phyloP scores from a whole-genome alignment of 1,140 invertebrate genomes.

The Campoletis sonorensis region DNA sequence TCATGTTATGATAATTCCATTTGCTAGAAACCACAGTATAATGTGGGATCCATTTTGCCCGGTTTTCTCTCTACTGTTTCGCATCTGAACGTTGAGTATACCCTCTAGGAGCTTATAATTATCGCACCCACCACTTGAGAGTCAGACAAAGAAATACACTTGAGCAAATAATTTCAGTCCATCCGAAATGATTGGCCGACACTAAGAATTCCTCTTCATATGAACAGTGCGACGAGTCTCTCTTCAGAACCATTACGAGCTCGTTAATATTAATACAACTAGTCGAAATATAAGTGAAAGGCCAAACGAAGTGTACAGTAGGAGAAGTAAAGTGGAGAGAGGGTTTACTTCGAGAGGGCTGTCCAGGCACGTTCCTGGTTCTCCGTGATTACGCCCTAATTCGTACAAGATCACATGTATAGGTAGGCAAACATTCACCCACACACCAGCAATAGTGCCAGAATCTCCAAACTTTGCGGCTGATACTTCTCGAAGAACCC shows the following conservation, averaged over 20 bases:
- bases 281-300: slow-evolving; percentile 20
- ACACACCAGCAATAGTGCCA: neutral
- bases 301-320: neutral
- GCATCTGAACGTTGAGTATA: neutral
- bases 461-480: neutral
- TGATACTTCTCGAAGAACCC: neutral
- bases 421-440: slow-evolving; percentile 13
- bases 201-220: neutral
- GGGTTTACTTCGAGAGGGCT: slow-evolving; percentile 34
- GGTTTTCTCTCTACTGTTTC: neutral
- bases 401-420: slow-evolving; percentile 24
- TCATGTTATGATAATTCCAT: slow-evolving; percentile 35
- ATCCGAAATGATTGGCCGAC: neutral
- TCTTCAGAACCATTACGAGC: slow-evolving; percentile 19
- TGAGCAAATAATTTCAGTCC: neutral
- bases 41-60: neutral
- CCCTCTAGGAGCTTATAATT: neutral
- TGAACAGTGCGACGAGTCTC: neutral
- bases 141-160: neutral
- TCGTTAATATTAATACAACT: slow-evolving; percentile 31
- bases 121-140: neutral
- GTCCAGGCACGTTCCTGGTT: slow-evolving; percentile 43
- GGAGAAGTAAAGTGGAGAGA: neutral
- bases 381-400: slow-evolving; percentile 51
- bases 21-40: neutral